Conservation (phyloP, 2,888 invertebrate species). For the Trissolcus japonicus region DNA sequence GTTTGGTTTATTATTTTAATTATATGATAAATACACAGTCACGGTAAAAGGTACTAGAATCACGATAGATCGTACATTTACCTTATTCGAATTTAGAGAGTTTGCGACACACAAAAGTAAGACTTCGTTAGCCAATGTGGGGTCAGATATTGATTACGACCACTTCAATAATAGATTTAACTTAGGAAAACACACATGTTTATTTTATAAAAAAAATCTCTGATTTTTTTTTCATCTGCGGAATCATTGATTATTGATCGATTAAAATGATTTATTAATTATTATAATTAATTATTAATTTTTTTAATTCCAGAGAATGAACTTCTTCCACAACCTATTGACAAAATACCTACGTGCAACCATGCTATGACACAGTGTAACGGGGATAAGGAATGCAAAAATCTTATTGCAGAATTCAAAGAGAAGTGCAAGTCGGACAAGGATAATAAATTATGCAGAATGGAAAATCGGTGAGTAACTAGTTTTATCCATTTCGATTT, state of each 20-base stretch:
- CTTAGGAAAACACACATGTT: background rate
- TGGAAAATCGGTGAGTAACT: slow-evolving; percentile 88
- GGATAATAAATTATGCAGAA: slow-evolving; percentile 84
- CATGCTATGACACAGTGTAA: slow-evolving; percentile 90
- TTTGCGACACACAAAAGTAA: slow-evolving; percentile 37
- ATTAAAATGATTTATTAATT: slow-evolving; percentile 1
- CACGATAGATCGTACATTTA: too few relatives aligned
- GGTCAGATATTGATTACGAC: slow-evolving; percentile 28
- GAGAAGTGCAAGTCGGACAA: slow-evolving; percentile 90
- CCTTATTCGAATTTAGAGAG: too few relatives aligned
- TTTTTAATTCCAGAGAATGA: slow-evolving; percentile 85
- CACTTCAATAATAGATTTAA: slow-evolving; percentile 9
- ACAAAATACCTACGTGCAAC: slow-evolving; percentile 92
- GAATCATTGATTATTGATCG: too few relatives aligned
- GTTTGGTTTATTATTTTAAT: too few relatives aligned
- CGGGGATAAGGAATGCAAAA: slow-evolving; percentile 88
- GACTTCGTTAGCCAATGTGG: slow-evolving; percentile 37
- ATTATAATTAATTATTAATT: background rate
- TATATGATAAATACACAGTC: too few relatives aligned
- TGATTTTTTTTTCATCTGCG: too few relatives aligned
- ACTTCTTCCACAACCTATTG: slow-evolving; percentile 85
- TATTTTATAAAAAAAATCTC: too few relatives aligned
- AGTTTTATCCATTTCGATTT: too few relatives aligned
- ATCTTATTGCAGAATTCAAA: slow-evolving; percentile 91
- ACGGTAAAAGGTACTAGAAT: too few relatives aligned